phyloP scores from a whole-genome alignment of 2,113 vertebrate species.

The Forbesichthys papilliferus region DNA sequence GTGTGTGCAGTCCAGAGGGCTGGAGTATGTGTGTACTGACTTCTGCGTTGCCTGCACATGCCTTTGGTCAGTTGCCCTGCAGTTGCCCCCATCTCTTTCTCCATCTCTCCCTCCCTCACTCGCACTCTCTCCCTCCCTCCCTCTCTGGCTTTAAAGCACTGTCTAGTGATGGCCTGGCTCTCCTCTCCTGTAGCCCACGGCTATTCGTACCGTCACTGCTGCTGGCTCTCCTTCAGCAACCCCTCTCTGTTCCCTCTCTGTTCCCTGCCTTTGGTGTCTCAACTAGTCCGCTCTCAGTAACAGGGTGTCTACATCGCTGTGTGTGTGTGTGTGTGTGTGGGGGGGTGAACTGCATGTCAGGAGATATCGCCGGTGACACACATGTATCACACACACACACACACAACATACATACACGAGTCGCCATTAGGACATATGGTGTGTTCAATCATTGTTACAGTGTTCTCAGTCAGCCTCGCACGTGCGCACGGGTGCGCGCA shows the following conservation, averaged over 20 bases:
- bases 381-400: not conserved
- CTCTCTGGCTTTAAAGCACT: not conserved
- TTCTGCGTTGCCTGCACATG: too few relatives aligned
- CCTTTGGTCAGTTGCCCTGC: too few relatives aligned
- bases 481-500: too few relatives aligned
- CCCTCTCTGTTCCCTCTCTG: not conserved
- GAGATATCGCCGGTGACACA: not conserved
- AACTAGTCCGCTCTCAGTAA: constrained; percentile 13
- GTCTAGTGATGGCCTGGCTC: not conserved
- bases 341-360: not conserved
- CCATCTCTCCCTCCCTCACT: too few relatives aligned
- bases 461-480: constrained; percentile 62
- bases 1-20: too few relatives aligned
- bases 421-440: constrained; percentile 10
- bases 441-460: constrained; percentile 56
- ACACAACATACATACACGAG: not conserved
- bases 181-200: constrained; percentile 18
- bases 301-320: constrained; percentile 7
- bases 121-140: not conserved
- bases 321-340: not conserved
- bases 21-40: too few relatives aligned
- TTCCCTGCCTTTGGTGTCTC: not conserved
- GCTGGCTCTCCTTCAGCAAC: constrained; percentile 27
- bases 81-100: too few relatives aligned
- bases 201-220: constrained; percentile 38